Evolutionary conservation across 2,888 invertebrate species (phyloP).

Genomic region (Drosophila monieri): DNA sequence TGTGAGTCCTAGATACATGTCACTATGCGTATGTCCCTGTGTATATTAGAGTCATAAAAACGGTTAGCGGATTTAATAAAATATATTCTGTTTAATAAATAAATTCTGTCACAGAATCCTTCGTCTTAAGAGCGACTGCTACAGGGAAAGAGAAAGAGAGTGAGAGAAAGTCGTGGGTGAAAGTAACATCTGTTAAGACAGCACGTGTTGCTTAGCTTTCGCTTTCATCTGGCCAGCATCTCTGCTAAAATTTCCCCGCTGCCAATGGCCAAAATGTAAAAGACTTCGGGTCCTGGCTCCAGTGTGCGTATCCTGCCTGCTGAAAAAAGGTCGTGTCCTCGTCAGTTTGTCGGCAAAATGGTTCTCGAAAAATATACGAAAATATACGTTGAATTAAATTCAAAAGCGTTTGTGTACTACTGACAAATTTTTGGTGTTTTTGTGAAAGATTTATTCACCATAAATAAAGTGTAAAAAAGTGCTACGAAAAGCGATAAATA

Average conservation of each 20-base stretch:
- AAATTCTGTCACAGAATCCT: conserved; percentile 21
- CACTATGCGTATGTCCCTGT: not conserved
- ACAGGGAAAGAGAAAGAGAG: not conserved
- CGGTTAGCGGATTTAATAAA: conserved; percentile 64
- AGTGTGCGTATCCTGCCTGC: conserved; percentile 23
- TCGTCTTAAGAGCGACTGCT: conserved; percentile 46
- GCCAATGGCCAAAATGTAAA: not conserved
- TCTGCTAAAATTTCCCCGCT: conserved; percentile 67
- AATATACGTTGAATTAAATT: not conserved
- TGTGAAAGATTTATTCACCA: not conserved
- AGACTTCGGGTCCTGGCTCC: conserved; percentile 12
- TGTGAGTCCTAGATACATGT: conserved; percentile 14
- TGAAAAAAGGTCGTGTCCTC: conserved; percentile 23
- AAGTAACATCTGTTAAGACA: conserved; percentile 5
- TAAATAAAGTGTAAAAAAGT: not conserved
- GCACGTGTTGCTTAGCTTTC: conserved; percentile 64
- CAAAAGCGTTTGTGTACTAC: not conserved
- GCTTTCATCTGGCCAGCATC: conserved; percentile 34
- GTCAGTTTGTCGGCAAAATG: not conserved
- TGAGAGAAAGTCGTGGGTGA: not conserved
- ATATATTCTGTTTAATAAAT: conserved; percentile 58
- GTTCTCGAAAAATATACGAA: conserved; percentile 12
- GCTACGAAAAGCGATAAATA: not conserved
- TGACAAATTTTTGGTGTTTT: not conserved
- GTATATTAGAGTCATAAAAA: conserved; percentile 22